Evolutionary conservation across 92 coral and sea anemone species (phyloP), one percentile per base, ranked within the genome.

Genomic region (Actinernus sp.): DNA sequence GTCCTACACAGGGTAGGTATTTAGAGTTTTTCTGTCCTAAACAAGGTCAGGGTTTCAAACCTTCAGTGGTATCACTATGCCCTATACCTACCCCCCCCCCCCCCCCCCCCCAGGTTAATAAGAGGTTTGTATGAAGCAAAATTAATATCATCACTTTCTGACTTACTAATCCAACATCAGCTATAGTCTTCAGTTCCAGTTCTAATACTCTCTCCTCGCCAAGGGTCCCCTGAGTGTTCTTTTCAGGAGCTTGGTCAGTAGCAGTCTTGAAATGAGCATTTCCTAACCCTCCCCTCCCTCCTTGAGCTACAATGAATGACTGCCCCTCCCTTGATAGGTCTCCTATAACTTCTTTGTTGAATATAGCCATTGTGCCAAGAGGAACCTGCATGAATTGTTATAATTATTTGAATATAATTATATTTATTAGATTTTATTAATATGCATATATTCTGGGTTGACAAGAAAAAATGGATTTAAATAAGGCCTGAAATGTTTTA

Each of bases 151-250:
- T 26, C 23, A 25, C 24, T 40, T 55, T 47, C 2, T 14, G 51
- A 57, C 95, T 70, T 51, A 95, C 99, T 92, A 95, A 71, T 26
- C 99, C 99, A 38, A 95, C 79, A 77, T 95, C 97, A 68, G 99
- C 99, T 36, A 95, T 95, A n/a, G 99, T 95, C 83, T 87, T 95
- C 12, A 95, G 63, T 63, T 95, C 99, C 66, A 95, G 59, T 57
- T 87, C 92, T 43, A 95, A 61, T 9, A 77, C 74, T 86, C 71
- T 91, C 70, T 91, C 97, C 68, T 91, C 90, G 30, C 99, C 99
- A 72, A 66, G 88, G 50, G 91, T 83, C 29, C 99, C 99, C 36
- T 77, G 71, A 44, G 97, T 87, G 12, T 60, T 57, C 31, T 32
- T 34, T 47, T 82, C 69, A 59, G 99, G 99, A 17, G 96, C 73